Evolutionary conservation across 2,888 invertebrate species (phyloP), one percentile per base, ranked within the genome.

Genomic region (Piscicola geometra): DNA sequence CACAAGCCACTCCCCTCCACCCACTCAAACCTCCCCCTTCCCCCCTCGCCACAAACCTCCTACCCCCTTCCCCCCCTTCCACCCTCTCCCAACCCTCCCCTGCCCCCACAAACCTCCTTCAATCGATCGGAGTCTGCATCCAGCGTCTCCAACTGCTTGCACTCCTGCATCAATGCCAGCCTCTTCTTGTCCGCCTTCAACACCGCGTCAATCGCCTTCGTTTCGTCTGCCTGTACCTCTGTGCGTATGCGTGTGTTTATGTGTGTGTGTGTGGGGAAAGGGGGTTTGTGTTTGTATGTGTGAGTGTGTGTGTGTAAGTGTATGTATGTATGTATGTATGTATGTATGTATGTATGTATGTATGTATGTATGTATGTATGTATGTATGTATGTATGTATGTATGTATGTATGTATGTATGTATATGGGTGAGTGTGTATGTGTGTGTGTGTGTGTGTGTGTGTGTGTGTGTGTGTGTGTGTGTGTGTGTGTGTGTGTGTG

Each of bases 141-240:
- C 47, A 80, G 80, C n/a, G 71, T 56, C 60, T 78, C 77, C 1
- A 80, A 69, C 21, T 66, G 69, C 12, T 79, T 71, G 95, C 86
- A 79, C 91, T 89, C 81, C 91, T 91, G 72, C 36, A 96, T 84
- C 75, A 99, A 86, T 78, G 89, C 89, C 67, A 91, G 90, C 77
- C 98, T 89, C 84, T 94, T 94, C 12, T 91, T 91, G 86, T 99
- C 99, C 0, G 98, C 93, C 79, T 92, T 93, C 9, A 99, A 87
- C 18, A 99, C 92, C 0, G 94, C 93, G 78, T 94, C 91, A 0
- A 99, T 94, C 0, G 99, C 97, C 15, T 93, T 91, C 75, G 91
- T 90, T 80, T 94, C 92, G 83, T 96, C 97, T 3, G 97, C 96
- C 0, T 93, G 90, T 35, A 99, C 97, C 88, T 98, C 98, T 89